phyloP scores from a whole-genome alignment of 64 coral and sea anemone species.

The Dendrophyllia cribrosa region DNA sequence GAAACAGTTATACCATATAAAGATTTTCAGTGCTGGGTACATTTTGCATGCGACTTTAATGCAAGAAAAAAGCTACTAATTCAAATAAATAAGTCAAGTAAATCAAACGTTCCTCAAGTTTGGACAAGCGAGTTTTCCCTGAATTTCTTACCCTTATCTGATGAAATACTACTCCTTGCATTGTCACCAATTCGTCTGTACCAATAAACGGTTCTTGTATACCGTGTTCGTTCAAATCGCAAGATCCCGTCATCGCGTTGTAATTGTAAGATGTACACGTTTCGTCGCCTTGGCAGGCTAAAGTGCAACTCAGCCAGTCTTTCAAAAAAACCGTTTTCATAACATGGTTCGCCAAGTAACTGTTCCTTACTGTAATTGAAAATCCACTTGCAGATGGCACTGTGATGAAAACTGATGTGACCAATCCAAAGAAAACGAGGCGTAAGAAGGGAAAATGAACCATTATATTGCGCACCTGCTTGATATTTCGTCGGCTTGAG shows the following conservation, averaged over 20 bases:
- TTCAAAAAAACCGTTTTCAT: slow-evolving; percentile 1
- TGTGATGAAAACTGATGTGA: not conserved
- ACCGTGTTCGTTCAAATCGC: slow-evolving; percentile 64
- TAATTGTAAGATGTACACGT: slow-evolving; percentile 73
- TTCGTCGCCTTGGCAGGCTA: not conserved
- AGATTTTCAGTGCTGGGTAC: no score
- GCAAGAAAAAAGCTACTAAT: no score
- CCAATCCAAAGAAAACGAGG: not conserved
- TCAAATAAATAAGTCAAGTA: no score
- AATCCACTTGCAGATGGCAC: not conserved
- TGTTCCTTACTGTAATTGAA: slow-evolving; percentile 37
- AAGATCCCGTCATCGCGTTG: not conserved
- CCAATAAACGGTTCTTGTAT: not conserved
- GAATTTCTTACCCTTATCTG: slow-evolving; percentile 67
- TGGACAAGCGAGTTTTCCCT: no score
- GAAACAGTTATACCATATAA: no score
- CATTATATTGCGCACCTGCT: not conserved
- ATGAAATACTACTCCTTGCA: slow-evolving; percentile 54
- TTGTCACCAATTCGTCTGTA: slow-evolving; percentile 3
- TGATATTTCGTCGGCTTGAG: not conserved
- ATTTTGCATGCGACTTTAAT: no score
- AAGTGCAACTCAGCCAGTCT: slow-evolving; percentile 70
- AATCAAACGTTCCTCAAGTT: no score
- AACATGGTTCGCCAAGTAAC: slow-evolving; percentile 39
- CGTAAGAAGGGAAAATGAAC: not conserved